phyloP scores from a whole-genome alignment of 2,888 invertebrate species.

The Drosophila percnosoma region DNA sequence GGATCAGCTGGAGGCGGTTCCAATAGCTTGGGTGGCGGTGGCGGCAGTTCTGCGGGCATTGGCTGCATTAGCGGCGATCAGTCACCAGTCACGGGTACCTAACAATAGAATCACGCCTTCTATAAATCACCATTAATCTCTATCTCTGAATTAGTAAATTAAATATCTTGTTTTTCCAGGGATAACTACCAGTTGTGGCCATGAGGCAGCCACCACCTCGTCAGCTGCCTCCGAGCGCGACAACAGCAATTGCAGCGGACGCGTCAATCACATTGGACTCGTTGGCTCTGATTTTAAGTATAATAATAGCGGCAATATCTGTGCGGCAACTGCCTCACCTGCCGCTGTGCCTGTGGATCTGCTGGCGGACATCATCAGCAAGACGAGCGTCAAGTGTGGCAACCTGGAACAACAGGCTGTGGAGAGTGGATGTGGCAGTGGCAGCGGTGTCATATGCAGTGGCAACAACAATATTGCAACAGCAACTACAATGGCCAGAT shows the following conservation, averaged over 20 bases:
- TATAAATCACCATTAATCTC: not conserved
- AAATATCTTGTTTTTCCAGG: constrained; percentile 25
- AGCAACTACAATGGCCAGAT: not conserved
- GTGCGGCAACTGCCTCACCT: constrained; percentile 29
- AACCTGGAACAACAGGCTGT: not conserved
- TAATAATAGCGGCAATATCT: constrained; percentile 12
- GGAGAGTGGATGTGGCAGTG: constrained; percentile 15
- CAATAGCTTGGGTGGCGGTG: constrained; percentile 1
- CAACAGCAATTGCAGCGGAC: constrained; percentile 52
- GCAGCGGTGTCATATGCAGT: constrained; percentile 6
- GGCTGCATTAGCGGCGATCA: constrained; percentile 63
- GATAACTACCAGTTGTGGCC: constrained; percentile 27
- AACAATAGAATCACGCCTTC: not conserved
- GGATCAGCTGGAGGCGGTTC: not conserved
- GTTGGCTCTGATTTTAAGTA: constrained; percentile 33
- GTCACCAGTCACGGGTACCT: constrained; percentile 65
- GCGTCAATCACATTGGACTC: constrained; percentile 40
- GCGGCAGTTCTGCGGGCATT: constrained; percentile 37
- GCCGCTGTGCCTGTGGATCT: constrained; percentile 39
- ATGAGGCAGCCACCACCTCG: constrained; percentile 25
- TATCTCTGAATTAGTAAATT: not conserved
- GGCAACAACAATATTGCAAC: constrained; percentile 43
- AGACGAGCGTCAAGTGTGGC: constrained; percentile 48
- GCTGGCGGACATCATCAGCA: constrained; percentile 54
- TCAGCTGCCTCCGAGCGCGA: constrained; percentile 56